Evolutionary conservation across 2,113 vertebrate genomes (phyloP).

Genomic region (Aphelocoma coerulescens): DNA sequence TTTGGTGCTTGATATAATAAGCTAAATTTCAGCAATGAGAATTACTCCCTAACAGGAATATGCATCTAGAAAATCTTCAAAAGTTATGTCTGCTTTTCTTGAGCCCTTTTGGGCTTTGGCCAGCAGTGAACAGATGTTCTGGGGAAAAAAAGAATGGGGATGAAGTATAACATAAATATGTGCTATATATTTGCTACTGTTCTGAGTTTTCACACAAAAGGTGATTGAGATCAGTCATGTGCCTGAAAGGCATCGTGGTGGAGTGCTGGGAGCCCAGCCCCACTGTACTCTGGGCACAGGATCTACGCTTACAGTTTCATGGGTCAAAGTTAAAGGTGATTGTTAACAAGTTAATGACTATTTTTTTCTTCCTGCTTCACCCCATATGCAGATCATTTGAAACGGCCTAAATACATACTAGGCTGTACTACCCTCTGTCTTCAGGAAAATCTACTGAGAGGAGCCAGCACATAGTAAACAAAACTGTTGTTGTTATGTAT

Average conservation of each 20-base stretch:
- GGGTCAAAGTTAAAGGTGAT: background rate
- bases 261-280: background rate
- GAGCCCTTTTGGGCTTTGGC: background rate
- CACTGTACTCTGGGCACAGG: background rate
- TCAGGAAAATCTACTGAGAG: background rate
- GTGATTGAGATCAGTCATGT: background rate
- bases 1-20: background rate
- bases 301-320: background rate
- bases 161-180: background rate
- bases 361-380: background rate
- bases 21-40: background rate
- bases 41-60: background rate
- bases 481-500: background rate
- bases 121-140: background rate
- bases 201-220: background rate
- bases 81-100: background rate
- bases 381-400: background rate
- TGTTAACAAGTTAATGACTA: background rate
- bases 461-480: background rate
- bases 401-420: background rate
- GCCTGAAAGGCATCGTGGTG: background rate
- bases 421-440: background rate
- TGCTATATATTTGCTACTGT: background rate
- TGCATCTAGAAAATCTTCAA: background rate
- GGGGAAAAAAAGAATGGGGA: background rate